Evolutionary conservation across 2,888 invertebrate species (phyloP).

Genomic region (Tetragonisca angustula): DNA sequence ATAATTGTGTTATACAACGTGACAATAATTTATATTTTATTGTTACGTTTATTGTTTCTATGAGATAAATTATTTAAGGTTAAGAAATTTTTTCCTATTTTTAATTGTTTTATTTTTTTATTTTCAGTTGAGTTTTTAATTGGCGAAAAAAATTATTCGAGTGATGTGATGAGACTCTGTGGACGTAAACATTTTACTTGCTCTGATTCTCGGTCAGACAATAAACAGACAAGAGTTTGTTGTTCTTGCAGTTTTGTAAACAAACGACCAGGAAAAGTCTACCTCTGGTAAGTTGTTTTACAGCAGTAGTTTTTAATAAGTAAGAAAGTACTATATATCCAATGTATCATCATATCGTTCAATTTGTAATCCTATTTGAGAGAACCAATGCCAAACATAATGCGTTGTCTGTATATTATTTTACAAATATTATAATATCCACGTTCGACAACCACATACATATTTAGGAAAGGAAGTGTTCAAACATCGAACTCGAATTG

Average conservation of each 20-base stretch:
- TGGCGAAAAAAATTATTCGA: slow-evolving; percentile 43
- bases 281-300: not conserved
- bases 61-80: not conserved
- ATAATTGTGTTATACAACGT: not conserved
- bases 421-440: not conserved
- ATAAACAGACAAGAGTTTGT: not conserved
- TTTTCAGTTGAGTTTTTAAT: not conserved
- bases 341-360: not conserved
- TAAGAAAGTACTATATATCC: not conserved
- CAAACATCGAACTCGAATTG: not conserved
- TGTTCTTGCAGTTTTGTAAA: not conserved
- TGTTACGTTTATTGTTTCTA: not conserved
- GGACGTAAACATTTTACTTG: slow-evolving; percentile 49
- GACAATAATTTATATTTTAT: not conserved
- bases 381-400: not conserved
- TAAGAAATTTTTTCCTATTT: no score
- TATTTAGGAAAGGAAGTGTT: not conserved
- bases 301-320: not conserved
- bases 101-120: no score
- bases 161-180: not conserved
- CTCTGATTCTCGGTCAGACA: not conserved
- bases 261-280: not conserved
- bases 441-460: not conserved
- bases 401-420: not conserved
- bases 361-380: not conserved